Evolutionary conservation across 2,113 vertebrate genomes (phyloP).

Genomic region (Illadopsis cleaveri): DNA sequence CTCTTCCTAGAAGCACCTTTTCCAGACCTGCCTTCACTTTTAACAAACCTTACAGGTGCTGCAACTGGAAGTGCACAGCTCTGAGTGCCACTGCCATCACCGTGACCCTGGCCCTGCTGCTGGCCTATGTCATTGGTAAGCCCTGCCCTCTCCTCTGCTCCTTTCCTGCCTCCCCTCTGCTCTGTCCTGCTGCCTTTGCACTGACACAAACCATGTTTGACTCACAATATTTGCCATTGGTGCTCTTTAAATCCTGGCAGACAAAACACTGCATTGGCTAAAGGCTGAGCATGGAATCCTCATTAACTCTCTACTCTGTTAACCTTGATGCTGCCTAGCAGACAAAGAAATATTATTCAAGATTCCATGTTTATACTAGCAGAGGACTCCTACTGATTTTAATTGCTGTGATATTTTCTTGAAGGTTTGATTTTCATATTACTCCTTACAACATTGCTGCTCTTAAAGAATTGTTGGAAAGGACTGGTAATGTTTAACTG

Average conservation of each 20-base stretch:
- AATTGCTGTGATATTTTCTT: constrained; percentile 66
- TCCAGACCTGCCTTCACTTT: constrained; percentile 94
- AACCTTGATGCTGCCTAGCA: constrained; percentile 30
- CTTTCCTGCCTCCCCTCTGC: not conserved
- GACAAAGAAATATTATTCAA: constrained; percentile 28
- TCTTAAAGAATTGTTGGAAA: constrained; percentile 29
- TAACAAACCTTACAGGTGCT: constrained; percentile 96
- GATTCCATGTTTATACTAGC: constrained; percentile 50
- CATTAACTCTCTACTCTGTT: constrained; percentile 19
- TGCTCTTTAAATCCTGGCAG: not conserved
- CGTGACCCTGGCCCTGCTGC: constrained; percentile 88
- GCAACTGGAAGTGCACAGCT: constrained; percentile 97
- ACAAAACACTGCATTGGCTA: not conserved
- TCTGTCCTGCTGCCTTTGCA: not conserved
- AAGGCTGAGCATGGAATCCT: constrained; percentile 26
- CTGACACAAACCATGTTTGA: not conserved
- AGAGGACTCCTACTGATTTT: constrained; percentile 60
- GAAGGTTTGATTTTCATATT: constrained; percentile 64
- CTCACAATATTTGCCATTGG: not conserved
- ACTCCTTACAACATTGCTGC: constrained; percentile 11
- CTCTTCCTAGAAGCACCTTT: constrained; percentile 92
- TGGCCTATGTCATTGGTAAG: constrained; percentile 97
- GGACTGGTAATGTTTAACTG: constrained; percentile 4
- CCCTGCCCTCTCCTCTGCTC: not conserved
- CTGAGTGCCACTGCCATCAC: constrained; percentile 93